Evolutionary conservation across 2,797 vertebrate species (phyloP), one percentile per base, ranked within the genome.

Genomic region (Eupleurogrammus muticus): DNA sequence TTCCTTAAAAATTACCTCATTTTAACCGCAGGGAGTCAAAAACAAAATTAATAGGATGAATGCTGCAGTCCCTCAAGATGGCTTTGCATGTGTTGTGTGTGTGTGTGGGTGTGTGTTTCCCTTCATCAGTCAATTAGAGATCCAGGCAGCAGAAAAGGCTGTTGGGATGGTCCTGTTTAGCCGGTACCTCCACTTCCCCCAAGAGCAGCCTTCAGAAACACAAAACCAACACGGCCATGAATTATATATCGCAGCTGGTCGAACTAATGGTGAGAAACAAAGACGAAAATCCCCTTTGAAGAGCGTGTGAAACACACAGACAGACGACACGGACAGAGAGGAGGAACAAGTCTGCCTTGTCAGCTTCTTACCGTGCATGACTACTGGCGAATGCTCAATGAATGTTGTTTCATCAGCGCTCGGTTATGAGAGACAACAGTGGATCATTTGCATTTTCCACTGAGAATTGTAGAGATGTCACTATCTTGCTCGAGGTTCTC

Each of bases 221-320:
- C 42, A 73, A 68, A 82, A 72, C 24, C 56, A 69, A 66, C 38
- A 62, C 65, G 20, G 59, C 24, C 24, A 76, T 71, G 66, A 70
- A 77, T 80, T 70, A 70, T 75, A 73, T 38, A 81, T 77, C 8
- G 44, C 23, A 47, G 57, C 50, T 65, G 9, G 17, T 53, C 38
- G 8, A 40, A 55, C 67, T 54, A 67, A 67, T 19, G 24, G 64
- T 42, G 65, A 58, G 5, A 19, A 42, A 49, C n/a, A 42, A 42
- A 50, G 13, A 63, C 35, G 0, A 49, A 54, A 48, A n/a, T n/a
- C 5, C 54, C 62, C 70, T 11, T 46, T 42, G 49, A 58, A 36
- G n/a, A 63, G 56, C 21, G 51, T 48, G 23, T 16, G 34, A 59
- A 54, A 51, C 40, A n/a, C 20, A 48, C 35, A 50, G 44, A 28